phyloP scores from a whole-genome alignment of 1,140 invertebrate genomes.

The Eciton burchellii region DNA sequence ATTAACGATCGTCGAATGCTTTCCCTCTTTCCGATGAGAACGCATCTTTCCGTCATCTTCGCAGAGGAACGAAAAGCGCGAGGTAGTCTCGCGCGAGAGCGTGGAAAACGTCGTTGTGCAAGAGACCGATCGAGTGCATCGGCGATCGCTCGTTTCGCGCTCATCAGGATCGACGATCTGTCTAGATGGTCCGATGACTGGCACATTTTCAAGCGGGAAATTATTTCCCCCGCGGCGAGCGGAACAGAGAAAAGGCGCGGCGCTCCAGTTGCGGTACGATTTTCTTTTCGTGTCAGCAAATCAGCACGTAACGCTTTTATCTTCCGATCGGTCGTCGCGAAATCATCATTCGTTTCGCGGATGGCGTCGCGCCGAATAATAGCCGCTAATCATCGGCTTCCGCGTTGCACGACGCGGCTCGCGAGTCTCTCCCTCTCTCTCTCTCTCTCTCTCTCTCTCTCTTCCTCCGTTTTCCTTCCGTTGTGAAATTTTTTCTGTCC shows the following conservation, averaged over 20 bases:
- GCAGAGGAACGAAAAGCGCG: background rate
- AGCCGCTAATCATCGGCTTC: constrained; percentile 24
- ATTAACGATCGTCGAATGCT: no score
- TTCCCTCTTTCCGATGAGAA: background rate
- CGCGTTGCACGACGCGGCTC: background rate
- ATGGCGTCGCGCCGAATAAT: constrained; percentile 30
- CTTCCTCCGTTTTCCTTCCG: background rate
- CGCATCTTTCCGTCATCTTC: background rate
- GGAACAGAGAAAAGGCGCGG: constrained; percentile 43
- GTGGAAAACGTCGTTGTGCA: constrained; percentile 17
- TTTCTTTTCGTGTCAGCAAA: background rate
- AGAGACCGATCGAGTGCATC: constrained; percentile 22
- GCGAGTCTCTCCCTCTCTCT: background rate
- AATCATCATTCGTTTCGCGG: background rate
- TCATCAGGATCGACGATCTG: constrained; percentile 20
- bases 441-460: background rate
- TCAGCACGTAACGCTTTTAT: constrained; percentile 43
- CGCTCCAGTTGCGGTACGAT: constrained; percentile 18
- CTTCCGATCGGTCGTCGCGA: background rate
- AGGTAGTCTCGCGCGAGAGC: background rate
- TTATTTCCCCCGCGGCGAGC: constrained; percentile 33
- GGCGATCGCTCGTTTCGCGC: constrained; percentile 10
- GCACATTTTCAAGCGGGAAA: constrained; percentile 19
- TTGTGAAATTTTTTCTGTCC: constrained; percentile 16
- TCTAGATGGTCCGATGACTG: constrained; percentile 6